Percentiles rank a stretch among this genome's conserved stretches.
Evolutionary conservation across 2,888 invertebrate genomes (phyloP).

Genomic region (Acleris sparsana): DNA sequence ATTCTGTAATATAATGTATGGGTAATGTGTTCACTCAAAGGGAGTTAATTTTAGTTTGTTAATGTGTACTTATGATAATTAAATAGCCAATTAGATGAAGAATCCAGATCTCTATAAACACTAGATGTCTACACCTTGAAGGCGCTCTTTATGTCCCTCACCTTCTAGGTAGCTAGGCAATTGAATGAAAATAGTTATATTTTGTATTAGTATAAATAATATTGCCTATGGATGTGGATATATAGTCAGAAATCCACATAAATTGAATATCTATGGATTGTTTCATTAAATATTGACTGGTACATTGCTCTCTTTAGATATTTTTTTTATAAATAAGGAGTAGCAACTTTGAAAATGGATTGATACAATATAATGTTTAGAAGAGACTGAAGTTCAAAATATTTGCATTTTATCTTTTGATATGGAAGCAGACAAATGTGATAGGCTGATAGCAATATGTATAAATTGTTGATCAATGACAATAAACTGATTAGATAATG

Average conservation of each 20-base stretch:
- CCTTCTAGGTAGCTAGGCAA: background rate
- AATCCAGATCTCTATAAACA: slow-evolving; percentile 29
- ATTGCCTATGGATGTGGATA: background rate
- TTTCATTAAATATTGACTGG: no score
- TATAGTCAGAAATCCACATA: background rate
- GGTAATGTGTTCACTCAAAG: slow-evolving; percentile 32
- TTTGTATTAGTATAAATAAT: background rate
- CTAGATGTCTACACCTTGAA: background rate
- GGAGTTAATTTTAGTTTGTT: slow-evolving; percentile 30
- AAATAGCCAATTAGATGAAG: slow-evolving; percentile 15
- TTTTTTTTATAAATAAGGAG: no score
- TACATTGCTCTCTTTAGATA: no score
- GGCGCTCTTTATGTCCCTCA: slow-evolving; percentile 2
- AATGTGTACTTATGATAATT: slow-evolving; percentile 23
- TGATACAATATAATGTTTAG: no score
- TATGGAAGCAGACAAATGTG: slow-evolving; percentile 28
- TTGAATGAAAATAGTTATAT: background rate
- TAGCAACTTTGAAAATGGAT: no score
- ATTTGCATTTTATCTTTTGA: slow-evolving; percentile 31
- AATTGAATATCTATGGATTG: no score
- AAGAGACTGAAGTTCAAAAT: slow-evolving; percentile 24
- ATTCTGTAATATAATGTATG: slow-evolving; percentile 1
- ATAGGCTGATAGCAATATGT: slow-evolving; percentile 33
- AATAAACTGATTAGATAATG: slow-evolving; percentile 35
- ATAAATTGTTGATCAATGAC: slow-evolving; percentile 29